Conservation (phyloP, 2,797 vertebrate species). For the Sphenopsis melanotis region DNA sequence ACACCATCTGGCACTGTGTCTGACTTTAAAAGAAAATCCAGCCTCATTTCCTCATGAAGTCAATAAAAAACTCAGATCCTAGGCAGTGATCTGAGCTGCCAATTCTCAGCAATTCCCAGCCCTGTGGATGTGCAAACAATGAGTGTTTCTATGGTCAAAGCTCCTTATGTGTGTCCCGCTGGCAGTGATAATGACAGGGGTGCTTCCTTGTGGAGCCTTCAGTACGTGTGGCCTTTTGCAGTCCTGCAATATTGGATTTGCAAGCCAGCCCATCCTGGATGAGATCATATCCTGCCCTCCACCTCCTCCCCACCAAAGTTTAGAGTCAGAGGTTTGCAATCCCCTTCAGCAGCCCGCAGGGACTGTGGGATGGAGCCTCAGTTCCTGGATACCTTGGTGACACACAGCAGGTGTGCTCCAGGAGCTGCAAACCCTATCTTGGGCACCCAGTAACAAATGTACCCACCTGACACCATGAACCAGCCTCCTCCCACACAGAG, state of each 20-base stretch:
- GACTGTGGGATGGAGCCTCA: neutral
- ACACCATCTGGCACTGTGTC: neutral
- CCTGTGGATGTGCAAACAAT: neutral
- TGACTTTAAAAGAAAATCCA: neutral
- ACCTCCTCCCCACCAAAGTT: neutral
- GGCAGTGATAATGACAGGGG: neutral
- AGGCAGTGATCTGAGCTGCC: neutral
- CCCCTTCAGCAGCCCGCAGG: neutral
- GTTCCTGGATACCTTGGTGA: neutral
- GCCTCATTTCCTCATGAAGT: neutral
- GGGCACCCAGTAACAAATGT: neutral
- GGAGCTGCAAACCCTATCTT: neutral
- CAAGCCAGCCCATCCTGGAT: neutral
- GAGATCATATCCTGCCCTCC: neutral
- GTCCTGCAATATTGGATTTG: neutral
- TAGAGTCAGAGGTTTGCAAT: neutral
- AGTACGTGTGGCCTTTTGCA: neutral
- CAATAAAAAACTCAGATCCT: neutral
- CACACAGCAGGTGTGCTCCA: neutral
- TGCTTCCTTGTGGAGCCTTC: neutral
- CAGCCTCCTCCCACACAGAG: neutral
- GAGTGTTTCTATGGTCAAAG: rapidly evolving
- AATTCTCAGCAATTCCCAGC: neutral
- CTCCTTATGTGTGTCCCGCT: rapidly evolving
- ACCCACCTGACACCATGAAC: neutral